Percentiles rank a stretch among this genome's conserved stretches.
These are phyloP conservation scores for Leucophora obtusa DNA, from an alignment of 2,888 invertebrate species.

Conservation along the genomic window DNA sequence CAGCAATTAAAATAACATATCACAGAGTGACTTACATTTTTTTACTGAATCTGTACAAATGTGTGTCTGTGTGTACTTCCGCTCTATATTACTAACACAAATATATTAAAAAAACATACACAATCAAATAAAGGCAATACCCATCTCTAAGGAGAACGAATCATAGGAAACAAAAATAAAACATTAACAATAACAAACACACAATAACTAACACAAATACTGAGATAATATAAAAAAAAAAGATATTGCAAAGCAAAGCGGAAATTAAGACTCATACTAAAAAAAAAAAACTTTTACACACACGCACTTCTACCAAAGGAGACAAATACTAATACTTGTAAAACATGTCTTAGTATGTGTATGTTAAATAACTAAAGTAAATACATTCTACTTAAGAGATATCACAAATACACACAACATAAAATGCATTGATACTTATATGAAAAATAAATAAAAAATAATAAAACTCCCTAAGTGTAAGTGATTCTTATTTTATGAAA, in stretches of 20 bases:
- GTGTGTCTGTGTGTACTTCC: constrained; percentile 4
- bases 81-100: constrained; percentile 6
- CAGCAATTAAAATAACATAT: constrained; percentile 56
- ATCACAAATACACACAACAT: background rate
- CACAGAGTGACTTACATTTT: constrained; percentile 9
- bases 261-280: constrained; percentile 3
- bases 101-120: background rate
- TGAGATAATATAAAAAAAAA: constrained; percentile 40
- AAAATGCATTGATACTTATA: constrained; percentile 27
- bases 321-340: constrained; percentile 44
- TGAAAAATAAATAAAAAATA: constrained; percentile 21
- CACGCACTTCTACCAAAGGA: background rate
- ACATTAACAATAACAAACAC: constrained; percentile 22
- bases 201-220: constrained; percentile 15
- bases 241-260: constrained; percentile 7
- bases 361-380: constrained; percentile 4
- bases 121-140: constrained; percentile 68
- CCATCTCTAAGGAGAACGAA: background rate
- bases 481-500: constrained; percentile 56
- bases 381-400: background rate
- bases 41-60: background rate
- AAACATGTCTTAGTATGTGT: constrained; percentile 20
- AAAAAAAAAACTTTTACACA: constrained; percentile 55
- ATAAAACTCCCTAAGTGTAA: constrained; percentile 60
- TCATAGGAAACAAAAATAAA: constrained; percentile 6